These are phyloP conservation scores for Brachypterus glaber DNA, from an alignment of 2,888 invertebrate species.

Conservation along the genomic window DNA sequence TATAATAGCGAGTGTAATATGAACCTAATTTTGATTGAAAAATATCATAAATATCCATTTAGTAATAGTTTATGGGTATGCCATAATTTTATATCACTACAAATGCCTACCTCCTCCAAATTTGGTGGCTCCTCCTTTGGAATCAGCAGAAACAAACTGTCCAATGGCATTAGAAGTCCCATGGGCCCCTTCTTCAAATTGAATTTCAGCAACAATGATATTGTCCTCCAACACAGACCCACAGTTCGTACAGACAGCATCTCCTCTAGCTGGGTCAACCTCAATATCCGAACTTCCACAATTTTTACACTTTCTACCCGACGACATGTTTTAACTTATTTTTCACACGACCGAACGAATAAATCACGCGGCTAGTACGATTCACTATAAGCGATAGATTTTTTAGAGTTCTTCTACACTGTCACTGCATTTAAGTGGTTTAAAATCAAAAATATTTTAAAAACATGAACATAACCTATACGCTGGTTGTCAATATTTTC, in stretches of 20 bases:
- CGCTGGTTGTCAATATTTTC: too few relatives aligned
- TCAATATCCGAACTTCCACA: constrained; percentile 89
- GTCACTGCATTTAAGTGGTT: too few relatives aligned
- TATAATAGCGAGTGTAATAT: too few relatives aligned
- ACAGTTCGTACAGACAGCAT: constrained; percentile 92
- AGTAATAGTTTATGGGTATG: too few relatives aligned
- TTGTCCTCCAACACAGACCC: constrained; percentile 94
- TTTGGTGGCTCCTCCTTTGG: constrained; percentile 72
- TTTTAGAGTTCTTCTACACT: too few relatives aligned
- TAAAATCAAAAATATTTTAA: too few relatives aligned
- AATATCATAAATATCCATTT: too few relatives aligned
- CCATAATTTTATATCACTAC: background rate
- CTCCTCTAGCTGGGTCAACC: constrained; percentile 87
- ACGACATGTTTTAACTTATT: constrained; percentile 41
- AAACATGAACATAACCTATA: too few relatives aligned
- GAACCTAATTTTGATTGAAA: too few relatives aligned
- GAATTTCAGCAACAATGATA: constrained; percentile 91
- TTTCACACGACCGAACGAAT: too few relatives aligned
- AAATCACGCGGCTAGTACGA: too few relatives aligned
- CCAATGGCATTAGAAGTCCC: constrained; percentile 85
- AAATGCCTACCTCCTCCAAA: constrained; percentile 57
- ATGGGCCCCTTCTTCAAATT: constrained; percentile 87
- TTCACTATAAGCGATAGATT: too few relatives aligned
- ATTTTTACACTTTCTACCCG: constrained; percentile 73
- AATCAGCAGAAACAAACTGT: constrained; percentile 86